Base-by-base conservation (phyloP, 1,140 invertebrate genomes). In the Eulimnadia texana region DNA sequence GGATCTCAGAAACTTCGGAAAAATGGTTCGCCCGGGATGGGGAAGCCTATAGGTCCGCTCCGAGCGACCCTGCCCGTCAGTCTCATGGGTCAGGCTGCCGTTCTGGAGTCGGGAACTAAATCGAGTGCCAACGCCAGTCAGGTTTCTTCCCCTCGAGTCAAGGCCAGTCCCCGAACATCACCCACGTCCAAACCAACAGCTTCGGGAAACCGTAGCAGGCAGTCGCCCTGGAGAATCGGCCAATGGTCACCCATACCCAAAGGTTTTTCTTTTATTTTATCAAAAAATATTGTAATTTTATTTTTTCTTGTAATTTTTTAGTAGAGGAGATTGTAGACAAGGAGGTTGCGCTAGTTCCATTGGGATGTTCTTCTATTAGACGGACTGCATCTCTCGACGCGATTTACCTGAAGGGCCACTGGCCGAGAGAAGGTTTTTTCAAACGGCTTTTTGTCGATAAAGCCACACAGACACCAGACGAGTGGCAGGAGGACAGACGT, bases 361-460 rank as follows among this genome's bases (percentile, higher is more conserved):
- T 33, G 23, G 28, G 53, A 53, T 55, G 19, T 20, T 51, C 60
- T 16, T 20, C 51, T 23, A 86, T 88, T 66, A 74, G 84, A 68
- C 77, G 84, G 59, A 86, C 84, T 65, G 84, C 84, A 53, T 87
- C 84, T 13, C 71, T 88, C 65, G 85, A 88, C 69, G 83, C 84
- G 19, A 80, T 88, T 64, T 85, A 86, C 71, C 75, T 86, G 59
- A 82, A 82, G 70, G 84, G 83, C 67, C 83, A 85, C 66, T 86
- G 83, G 83, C 82, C 84, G 53, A 78, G 82, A 66, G 33, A 42
- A 42, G 84, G 86, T 67, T 80, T 82, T 67, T 79, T 78, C 66
- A 77, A 81, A 63, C 80, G 79, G 62, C 73, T 86, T 62, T 79
- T 84, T 72, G 78, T 87, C 47, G 82, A 88, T 71, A 86, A 86